phyloP scores from a whole-genome alignment of 2,888 invertebrate species.

The Watsonalla cultraria region DNA sequence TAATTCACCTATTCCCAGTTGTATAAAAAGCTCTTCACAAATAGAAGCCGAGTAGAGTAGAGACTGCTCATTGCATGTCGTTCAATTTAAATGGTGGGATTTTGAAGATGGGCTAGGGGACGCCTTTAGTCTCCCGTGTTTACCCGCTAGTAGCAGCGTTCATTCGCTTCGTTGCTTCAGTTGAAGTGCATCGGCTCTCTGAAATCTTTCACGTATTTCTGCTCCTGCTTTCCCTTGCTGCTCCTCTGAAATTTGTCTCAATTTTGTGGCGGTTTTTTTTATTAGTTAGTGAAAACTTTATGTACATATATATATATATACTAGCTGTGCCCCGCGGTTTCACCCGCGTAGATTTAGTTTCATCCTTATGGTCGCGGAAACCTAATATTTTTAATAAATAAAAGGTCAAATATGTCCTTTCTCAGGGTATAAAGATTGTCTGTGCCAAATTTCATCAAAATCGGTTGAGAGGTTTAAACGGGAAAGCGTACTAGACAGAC shows the following conservation, averaged over 20 bases:
- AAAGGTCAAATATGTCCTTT: too few species aligned
- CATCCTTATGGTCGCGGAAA: too few species aligned
- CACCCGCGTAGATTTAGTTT: too few species aligned
- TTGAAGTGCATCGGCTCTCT: constrained; percentile 52
- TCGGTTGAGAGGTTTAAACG: too few species aligned
- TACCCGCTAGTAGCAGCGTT: constrained; percentile 42
- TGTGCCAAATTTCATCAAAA: too few species aligned
- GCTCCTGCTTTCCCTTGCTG: constrained; percentile 29
- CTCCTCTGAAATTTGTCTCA: constrained; percentile 23
- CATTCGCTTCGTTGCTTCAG: constrained; percentile 51
- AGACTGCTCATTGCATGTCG: too few species aligned
- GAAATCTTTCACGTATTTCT: constrained; percentile 61
- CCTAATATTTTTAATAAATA: too few species aligned
- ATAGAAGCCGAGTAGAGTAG: constrained; percentile 13
- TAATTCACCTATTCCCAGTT: constrained; percentile 23
- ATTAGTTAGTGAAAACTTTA: constrained; percentile 23
- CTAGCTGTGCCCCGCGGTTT: too few species aligned
- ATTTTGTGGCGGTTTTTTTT: constrained; percentile 23
- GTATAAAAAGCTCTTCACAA: constrained; percentile 33
- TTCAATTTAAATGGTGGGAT: constrained; percentile 31
- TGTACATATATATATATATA: neutral
- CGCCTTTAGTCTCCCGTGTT: constrained; percentile 36
- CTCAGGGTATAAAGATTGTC: too few species aligned
- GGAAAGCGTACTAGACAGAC: too few species aligned
- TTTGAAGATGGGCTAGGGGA: constrained; percentile 24